Evolutionary conservation across 2,113 vertebrate genomes (phyloP), one percentile per base, ranked within the genome.

Genomic region (Lophius piscatorius): DNA sequence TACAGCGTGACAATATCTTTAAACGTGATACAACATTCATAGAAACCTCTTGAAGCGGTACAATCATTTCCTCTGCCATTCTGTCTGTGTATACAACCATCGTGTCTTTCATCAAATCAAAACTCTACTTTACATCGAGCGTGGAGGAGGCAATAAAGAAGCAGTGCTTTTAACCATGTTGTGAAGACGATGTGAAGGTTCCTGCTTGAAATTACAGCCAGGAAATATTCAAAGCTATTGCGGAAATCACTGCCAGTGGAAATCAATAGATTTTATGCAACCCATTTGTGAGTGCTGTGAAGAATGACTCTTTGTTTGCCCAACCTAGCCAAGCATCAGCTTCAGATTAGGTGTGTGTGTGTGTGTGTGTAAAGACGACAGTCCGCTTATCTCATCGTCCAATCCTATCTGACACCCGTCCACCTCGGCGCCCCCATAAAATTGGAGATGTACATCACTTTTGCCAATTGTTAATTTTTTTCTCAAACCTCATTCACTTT

Each of bases 1-100:
- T 66, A 12, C 47, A 70, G 55, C 44, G n/a, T n/a, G n/a, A n/a
- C n/a, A 46, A 54, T 40, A 24, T 46, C 33, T 63, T n/a, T 16
- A 63, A 65, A 76, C 48, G 21, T 23, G 31, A 21, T 10, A 17
- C 49, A 51, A 36, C 57, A 35, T 28, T 63, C 55, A 36, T 14
- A 45, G n/a, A 46, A 61, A 49, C 52, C 29, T 28, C 61, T 63
- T 6, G 55, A 28, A 55, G 24, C 36, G 34, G 21, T 36, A 47
- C 54, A 64, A 39, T 59, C 44, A 10, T 42, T 46, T 50, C 45
- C 48, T 70, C 24, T 70, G 31, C 47, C 50, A 50, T 41, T 36
- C 61, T 60, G 31, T 18, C 38, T 34, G 33, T 31, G 9, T 31
- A 7, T 31, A 31, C 29, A 10, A 10, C 29, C 3, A 31, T 31